Evolutionary conservation across 1,140 invertebrate species (phyloP).

Genomic region (Tetragnatha versicolor): DNA sequence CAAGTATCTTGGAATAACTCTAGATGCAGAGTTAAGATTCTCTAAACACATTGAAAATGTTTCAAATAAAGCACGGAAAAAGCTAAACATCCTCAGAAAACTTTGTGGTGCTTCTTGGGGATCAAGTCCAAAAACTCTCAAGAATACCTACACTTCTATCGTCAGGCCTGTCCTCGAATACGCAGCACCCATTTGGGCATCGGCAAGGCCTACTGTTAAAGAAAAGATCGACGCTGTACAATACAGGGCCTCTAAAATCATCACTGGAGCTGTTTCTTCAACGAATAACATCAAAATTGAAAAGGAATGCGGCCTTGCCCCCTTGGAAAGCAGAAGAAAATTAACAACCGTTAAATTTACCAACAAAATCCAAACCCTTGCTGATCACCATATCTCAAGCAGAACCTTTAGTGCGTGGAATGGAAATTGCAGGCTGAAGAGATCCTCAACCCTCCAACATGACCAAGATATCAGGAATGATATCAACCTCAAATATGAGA

Average conservation of each 20-base stretch:
- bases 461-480: neutral
- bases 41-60: neutral
- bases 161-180: conserved; percentile 3
- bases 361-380: neutral
- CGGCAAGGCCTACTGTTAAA: neutral
- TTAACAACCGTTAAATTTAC: neutral
- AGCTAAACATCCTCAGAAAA: neutral
- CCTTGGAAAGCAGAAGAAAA: neutral
- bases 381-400: neutral
- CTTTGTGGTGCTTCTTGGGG: neutral
- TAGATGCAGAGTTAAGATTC: neutral
- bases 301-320: neutral
- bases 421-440: neutral
- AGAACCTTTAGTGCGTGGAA: neutral
- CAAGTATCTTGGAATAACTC: neutral
- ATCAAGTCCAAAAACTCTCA: neutral
- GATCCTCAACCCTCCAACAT: conserved; percentile 7
- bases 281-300: neutral
- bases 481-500: neutral
- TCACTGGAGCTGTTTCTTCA: neutral
- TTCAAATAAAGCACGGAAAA: neutral
- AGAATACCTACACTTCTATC: neutral
- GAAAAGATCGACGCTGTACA: neutral
- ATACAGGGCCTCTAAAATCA: neutral
- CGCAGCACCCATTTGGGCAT: neutral